Conservation (phyloP, 2,888 invertebrate genomes). For the Trissolcus japonicus region DNA sequence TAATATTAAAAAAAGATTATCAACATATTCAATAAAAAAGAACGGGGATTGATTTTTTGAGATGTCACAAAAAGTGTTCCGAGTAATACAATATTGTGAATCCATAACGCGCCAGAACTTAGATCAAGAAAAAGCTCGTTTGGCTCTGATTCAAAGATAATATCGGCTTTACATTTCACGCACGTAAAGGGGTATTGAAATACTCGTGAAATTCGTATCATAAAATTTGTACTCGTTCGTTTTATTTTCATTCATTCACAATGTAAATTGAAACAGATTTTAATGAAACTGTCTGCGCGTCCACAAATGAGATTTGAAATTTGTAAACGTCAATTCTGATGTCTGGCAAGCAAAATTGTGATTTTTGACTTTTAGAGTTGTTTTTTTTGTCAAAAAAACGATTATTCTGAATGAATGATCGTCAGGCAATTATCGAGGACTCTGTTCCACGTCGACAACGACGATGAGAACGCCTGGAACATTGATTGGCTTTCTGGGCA, state of each 20-base stretch:
- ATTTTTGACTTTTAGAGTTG: too few relatives aligned
- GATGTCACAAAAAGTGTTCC: too few relatives aligned
- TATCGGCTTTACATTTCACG: conserved; percentile 51
- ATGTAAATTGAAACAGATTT: conserved; percentile 33
- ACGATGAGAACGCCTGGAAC: conserved; percentile 53
- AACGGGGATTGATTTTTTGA: too few relatives aligned
- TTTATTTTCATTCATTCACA: conserved; percentile 11
- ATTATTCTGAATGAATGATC: too few relatives aligned
- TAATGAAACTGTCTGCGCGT: conserved; percentile 19
- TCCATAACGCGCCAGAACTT: conserved; percentile 51
- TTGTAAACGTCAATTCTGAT: too few relatives aligned
- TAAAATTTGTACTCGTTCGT: conserved; percentile 28
- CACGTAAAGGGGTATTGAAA: conserved; percentile 36
- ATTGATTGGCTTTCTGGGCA: conserved; percentile 56
- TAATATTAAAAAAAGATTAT: too few relatives aligned
- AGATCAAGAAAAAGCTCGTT: conserved; percentile 51
- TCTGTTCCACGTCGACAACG: conserved; percentile 57
- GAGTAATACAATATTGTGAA: conserved; percentile 45
- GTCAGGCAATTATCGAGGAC: too few relatives aligned
- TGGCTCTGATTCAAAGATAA: conserved; percentile 50
- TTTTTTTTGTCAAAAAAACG: too few relatives aligned
- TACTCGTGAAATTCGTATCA: conserved; percentile 44
- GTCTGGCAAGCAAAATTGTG: too few relatives aligned
- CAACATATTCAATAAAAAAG: too few relatives aligned
- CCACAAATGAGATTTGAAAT: conserved; percentile 4